A percentile compares a stretch with the other conserved stretches of the same genome.
phyloP scores from a whole-genome alignment of 1,140 invertebrate species.

The Ooceraea biroi region DNA sequence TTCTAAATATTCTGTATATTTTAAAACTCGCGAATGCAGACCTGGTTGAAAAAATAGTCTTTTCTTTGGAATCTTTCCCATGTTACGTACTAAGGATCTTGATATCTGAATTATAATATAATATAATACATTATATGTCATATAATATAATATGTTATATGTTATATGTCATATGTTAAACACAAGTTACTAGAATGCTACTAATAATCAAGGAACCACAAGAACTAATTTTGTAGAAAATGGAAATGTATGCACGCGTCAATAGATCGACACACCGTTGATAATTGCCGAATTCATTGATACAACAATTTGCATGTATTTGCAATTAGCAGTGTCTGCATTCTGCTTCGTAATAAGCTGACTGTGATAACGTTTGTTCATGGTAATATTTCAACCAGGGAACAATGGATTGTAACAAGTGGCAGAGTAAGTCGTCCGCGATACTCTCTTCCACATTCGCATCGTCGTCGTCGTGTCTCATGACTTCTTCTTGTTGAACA shows the following conservation, averaged over 20 bases:
- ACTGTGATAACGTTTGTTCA: background rate
- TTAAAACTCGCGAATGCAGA: background rate
- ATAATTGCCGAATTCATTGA: slow-evolving; percentile 3
- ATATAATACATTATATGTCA: too few relatives aligned
- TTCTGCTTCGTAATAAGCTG: background rate
- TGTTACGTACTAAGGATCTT: background rate
- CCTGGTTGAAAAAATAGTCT: background rate
- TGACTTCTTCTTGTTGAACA: slow-evolving; percentile 37
- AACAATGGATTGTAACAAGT: slow-evolving; percentile 14
- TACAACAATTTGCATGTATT: background rate
- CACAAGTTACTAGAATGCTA: background rate
- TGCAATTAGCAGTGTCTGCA: background rate
- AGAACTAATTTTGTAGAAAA: background rate
- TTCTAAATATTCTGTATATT: background rate
- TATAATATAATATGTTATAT: too few relatives aligned
- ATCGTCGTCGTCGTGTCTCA: background rate
- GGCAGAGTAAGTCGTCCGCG: background rate
- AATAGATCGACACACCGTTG: background rate
- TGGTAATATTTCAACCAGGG: background rate
- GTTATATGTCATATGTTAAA: background rate
- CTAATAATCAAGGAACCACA: background rate
- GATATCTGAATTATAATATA: too few relatives aligned
- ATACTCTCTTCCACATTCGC: slow-evolving; percentile 36
- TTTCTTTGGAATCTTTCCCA: too few relatives aligned
- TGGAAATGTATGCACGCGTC: background rate